These are phyloP conservation scores for Dinomys branickii DNA, from an alignment of 2,113 vertebrate genomes.

Conservation along the genomic window DNA sequence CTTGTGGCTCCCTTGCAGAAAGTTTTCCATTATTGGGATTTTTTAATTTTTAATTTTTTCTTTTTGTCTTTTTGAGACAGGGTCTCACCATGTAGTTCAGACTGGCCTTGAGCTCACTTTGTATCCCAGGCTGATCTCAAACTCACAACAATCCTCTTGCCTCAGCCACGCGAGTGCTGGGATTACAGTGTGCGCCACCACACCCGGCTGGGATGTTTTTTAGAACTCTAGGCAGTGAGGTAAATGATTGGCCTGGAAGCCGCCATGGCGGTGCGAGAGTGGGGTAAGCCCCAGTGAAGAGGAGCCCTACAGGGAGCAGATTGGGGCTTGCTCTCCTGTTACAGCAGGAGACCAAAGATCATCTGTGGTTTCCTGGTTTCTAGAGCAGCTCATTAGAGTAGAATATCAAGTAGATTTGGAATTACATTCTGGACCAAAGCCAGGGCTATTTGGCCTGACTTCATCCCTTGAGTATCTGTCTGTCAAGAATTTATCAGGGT, in stretches of 20 bases:
- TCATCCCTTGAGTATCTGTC: not conserved
- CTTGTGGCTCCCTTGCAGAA: not conserved
- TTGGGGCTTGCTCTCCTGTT: not conserved
- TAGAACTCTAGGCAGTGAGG: not conserved
- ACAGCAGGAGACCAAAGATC: not conserved
- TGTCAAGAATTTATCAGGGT: not conserved
- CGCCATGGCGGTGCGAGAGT: too few relatives aligned
- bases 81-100: too few relatives aligned
- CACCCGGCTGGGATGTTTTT: too few relatives aligned
- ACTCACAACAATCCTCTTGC: too few relatives aligned
- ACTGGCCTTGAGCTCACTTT: too few relatives aligned
- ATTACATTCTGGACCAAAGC: not conserved
- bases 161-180: too few relatives aligned
- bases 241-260: not conserved
- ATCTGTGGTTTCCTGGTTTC: slow-evolving; percentile 29
- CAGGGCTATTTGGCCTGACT: not conserved
- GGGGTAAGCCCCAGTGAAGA: not conserved
- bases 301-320: not conserved
- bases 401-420: not conserved
- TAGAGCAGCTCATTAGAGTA: not conserved
- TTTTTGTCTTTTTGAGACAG: too few relatives aligned
- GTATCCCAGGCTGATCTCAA: too few relatives aligned
- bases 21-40: not conserved
- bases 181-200: too few relatives aligned
- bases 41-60: too few relatives aligned